Evolutionary conservation across 2,888 invertebrate species (phyloP).

Genomic region (Phytoseiulus persimilis): DNA sequence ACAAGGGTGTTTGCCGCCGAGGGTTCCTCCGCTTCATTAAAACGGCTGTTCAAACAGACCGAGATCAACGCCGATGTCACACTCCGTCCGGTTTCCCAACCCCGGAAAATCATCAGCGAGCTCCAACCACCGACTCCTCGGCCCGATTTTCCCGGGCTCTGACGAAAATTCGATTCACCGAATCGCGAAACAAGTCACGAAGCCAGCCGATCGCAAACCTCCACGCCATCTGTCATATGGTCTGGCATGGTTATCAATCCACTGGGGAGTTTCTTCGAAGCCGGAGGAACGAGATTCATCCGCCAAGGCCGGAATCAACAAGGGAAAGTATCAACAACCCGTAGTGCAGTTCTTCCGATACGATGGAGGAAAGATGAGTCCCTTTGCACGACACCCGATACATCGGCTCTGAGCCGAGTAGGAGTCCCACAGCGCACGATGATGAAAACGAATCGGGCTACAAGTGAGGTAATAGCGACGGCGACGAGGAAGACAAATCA

Average conservation of each 20-base stretch:
- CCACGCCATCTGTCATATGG: background rate
- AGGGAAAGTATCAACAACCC: background rate
- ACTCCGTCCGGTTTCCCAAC: background rate
- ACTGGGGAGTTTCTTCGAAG: background rate
- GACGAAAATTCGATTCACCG: background rate
- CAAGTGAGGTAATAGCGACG: background rate
- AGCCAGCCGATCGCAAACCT: background rate
- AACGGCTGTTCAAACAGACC: background rate
- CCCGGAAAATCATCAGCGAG: background rate
- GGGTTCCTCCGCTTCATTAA: too few relatives aligned
- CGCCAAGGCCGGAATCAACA: background rate
- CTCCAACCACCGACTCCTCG: background rate
- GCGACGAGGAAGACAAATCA: background rate
- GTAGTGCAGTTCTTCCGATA: background rate
- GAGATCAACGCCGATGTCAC: background rate
- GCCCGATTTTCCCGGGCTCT: background rate
- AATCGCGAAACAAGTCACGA: background rate
- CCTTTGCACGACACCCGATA: background rate
- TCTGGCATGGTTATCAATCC: background rate
- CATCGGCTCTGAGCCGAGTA: background rate
- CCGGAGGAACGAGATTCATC: background rate
- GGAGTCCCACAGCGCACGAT: background rate
- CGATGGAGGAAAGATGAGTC: background rate
- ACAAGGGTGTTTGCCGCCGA: background rate
- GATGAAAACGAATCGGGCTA: background rate